Evolutionary conservation across 2,888 invertebrate species (phyloP).

Genomic region (Mythimna pallens): DNA sequence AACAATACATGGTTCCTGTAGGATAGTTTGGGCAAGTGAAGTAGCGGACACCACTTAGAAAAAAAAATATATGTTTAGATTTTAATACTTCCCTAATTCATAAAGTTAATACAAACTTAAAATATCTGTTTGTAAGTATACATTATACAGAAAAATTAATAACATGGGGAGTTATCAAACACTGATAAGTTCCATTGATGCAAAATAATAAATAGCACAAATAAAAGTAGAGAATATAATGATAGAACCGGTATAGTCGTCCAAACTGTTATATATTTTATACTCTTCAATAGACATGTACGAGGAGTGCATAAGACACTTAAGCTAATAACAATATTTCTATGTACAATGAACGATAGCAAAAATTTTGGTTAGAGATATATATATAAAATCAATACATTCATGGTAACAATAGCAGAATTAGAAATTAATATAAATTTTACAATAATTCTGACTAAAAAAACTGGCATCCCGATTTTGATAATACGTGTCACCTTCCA

Average conservation of each 20-base stretch:
- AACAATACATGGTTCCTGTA: neutral
- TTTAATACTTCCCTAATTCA: neutral
- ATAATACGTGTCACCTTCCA: conserved; percentile 91
- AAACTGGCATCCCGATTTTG: conserved; percentile 81
- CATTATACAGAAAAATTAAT: neutral
- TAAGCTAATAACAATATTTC: conserved; percentile 16
- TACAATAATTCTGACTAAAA: conserved; percentile 37
- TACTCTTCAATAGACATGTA: conserved; percentile 21
- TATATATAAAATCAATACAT: neutral
- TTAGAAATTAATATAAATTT: conserved; percentile 2
- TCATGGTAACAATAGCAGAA: neutral
- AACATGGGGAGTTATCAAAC: neutral
- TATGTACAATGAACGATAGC: conserved; percentile 8
- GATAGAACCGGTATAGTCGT: neutral
- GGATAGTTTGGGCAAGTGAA: neutral
- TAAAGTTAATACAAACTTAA: neutral
- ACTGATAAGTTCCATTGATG: neutral
- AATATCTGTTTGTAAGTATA: neutral
- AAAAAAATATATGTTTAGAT: neutral
- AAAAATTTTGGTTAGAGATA: conserved; percentile 2
- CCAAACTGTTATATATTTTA: neutral
- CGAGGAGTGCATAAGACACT: conserved; percentile 13
- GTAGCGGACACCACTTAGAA: neutral
- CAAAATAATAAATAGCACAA: neutral
- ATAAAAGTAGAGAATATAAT: neutral